Percentiles rank a stretch among this genome's conserved stretches.
phyloP scores from a whole-genome alignment of 2,888 invertebrate genomes.

The Lacanobia wlatinum region DNA sequence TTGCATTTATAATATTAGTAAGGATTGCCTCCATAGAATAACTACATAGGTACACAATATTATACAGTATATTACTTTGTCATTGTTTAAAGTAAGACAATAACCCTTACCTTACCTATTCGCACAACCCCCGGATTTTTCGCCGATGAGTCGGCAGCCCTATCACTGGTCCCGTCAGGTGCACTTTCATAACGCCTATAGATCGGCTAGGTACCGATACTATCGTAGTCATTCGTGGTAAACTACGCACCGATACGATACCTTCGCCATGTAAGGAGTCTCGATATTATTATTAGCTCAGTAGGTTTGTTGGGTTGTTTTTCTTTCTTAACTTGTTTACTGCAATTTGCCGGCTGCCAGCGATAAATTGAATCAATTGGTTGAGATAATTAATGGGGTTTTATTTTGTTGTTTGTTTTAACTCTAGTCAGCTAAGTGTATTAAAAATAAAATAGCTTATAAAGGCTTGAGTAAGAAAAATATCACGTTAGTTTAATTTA shows the following conservation, averaged over 20 bases:
- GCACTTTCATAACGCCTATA: slow-evolving; percentile 64
- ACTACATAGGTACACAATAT: too few species aligned
- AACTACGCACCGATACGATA: slow-evolving; percentile 20
- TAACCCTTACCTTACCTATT: too few species aligned
- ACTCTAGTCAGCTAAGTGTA: too few species aligned
- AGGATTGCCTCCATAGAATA: too few species aligned
- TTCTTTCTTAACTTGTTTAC: slow-evolving; percentile 29
- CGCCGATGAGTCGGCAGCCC: slow-evolving; percentile 31
- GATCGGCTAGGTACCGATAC: slow-evolving; percentile 32
- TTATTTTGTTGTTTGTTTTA: slow-evolving; percentile 12
- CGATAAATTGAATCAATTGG: slow-evolving; percentile 41
- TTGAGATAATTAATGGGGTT: slow-evolving; percentile 13
- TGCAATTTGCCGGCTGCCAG: slow-evolving; percentile 51
- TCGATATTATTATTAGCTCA: slow-evolving; percentile 45
- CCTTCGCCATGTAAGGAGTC: slow-evolving; percentile 24
- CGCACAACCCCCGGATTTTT: not conserved
- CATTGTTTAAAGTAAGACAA: too few species aligned
- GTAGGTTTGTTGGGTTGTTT: slow-evolving; percentile 34
- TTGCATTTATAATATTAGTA: too few species aligned
- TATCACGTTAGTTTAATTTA: too few species aligned
- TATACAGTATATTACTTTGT: too few species aligned
- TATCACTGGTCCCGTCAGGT: slow-evolving; percentile 54
- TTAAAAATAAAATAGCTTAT: not conserved
- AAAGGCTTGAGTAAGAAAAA: too few species aligned
- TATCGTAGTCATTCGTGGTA: slow-evolving; percentile 17